These are phyloP conservation scores for Cariama cristata DNA, from an alignment of 2,113 vertebrate species.

Conservation along the genomic window DNA sequence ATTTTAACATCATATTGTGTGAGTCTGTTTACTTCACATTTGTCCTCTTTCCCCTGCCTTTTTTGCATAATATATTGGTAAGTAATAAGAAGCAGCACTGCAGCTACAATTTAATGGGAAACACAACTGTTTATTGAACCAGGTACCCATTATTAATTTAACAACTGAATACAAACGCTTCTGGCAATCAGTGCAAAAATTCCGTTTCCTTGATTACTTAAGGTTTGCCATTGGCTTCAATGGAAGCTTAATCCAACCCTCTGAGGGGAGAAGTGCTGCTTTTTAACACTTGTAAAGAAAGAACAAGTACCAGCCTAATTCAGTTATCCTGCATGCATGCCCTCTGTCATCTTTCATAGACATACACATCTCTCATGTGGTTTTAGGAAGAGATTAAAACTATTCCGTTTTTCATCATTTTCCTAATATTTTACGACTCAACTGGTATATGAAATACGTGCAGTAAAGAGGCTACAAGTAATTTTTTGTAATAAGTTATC, in stretches of 20 bases:
- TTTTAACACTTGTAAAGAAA: slow-evolving; percentile 43
- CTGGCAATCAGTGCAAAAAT: slow-evolving; percentile 61
- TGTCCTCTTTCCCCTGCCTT: not conserved
- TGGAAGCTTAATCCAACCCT: slow-evolving; percentile 29
- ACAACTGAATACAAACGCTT: slow-evolving; percentile 54
- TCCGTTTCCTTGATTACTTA: slow-evolving; percentile 64
- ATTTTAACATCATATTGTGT: not conserved
- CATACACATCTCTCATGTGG: not conserved
- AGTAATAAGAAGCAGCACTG: slow-evolving; percentile 36
- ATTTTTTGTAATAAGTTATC: not conserved
- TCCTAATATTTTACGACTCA: not conserved
- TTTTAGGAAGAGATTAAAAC: not conserved
- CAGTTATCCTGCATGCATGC: not conserved
- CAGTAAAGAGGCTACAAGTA: not conserved
- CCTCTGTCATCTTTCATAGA: not conserved
- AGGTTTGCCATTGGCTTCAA: slow-evolving; percentile 32
- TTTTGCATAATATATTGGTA: slow-evolving; percentile 62
- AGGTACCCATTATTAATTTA: slow-evolving; percentile 72
- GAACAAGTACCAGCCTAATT: slow-evolving; percentile 16
- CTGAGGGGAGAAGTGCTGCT: slow-evolving; percentile 6
- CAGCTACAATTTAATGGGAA: slow-evolving; percentile 49
- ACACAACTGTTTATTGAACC: slow-evolving; percentile 70
- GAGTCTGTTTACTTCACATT: not conserved
- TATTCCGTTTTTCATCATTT: not conserved
- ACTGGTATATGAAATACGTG: not conserved